Percentiles rank a stretch among this genome's conserved stretches.
These are phyloP conservation scores for Odontothrips loti DNA, from an alignment of 2,888 invertebrate species.

Conservation along the genomic window DNA sequence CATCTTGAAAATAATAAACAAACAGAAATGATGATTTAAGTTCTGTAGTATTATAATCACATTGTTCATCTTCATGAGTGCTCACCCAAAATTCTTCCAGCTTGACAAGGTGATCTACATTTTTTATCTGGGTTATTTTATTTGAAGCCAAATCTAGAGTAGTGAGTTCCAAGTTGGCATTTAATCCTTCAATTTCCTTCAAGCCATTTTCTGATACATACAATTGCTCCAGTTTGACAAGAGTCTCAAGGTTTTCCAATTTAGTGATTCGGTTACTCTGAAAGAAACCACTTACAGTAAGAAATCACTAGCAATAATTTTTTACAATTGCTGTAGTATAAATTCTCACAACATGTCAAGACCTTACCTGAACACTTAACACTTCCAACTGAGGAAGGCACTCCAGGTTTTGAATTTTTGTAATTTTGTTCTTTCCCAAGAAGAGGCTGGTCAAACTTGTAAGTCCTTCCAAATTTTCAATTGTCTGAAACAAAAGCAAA, in stretches of 20 bases:
- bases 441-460: constrained; percentile 72
- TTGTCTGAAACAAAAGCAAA: constrained; percentile 56
- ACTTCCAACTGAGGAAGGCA: constrained; percentile 67
- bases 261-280: constrained; percentile 79
- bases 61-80: constrained; percentile 26
- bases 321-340: not conserved
- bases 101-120: constrained; percentile 67
- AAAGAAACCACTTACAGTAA: constrained; percentile 31
- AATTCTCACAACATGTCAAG: constrained; percentile 18
- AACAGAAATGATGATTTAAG: not conserved
- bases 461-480: constrained; percentile 79
- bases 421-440: constrained; percentile 93
- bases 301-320: not conserved
- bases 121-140: constrained; percentile 71
- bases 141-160: constrained; percentile 91
- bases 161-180: constrained; percentile 60
- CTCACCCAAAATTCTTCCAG: constrained; percentile 94
- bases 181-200: not conserved
- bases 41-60: not conserved
- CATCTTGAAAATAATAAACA: constrained; percentile 54
- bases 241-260: constrained; percentile 76
- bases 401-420: constrained; percentile 76
- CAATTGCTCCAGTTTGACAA: constrained; percentile 74
- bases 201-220: constrained; percentile 71
- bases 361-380: constrained; percentile 69